Evolutionary conservation across 2,113 vertebrate genomes (phyloP).

Genomic region (Trogon melanurus): DNA sequence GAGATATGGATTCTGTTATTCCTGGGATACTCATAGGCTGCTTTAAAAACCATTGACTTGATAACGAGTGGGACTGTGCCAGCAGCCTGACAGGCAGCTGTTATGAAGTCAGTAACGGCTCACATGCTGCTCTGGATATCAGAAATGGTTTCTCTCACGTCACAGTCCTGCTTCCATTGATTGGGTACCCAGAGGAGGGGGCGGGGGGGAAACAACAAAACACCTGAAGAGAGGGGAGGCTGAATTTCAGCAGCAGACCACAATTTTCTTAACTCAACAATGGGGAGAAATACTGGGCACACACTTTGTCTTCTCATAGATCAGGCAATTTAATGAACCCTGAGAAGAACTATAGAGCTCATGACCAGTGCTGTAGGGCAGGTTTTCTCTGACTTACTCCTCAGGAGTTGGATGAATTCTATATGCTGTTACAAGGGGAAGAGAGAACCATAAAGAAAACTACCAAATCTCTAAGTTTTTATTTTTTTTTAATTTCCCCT

Average conservation of each 20-base stretch:
- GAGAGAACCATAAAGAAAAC: neutral
- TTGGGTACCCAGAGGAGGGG: neutral
- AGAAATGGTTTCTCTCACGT: neutral
- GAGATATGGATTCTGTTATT: neutral
- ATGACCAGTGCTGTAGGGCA: neutral
- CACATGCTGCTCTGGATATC: neutral
- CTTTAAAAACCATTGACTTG: neutral
- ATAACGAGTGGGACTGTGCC: rapidly evolving
- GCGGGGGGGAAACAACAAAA: too few relatives aligned
- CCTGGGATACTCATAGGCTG: neutral
- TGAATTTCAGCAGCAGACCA: neutral
- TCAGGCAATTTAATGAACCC: neutral
- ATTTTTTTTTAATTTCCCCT: neutral
- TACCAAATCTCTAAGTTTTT: neutral
- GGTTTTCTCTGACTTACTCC: neutral
- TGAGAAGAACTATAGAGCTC: neutral
- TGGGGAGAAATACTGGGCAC: neutral
- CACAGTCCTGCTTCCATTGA: neutral
- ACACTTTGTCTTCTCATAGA: neutral
- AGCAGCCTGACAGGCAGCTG: neutral
- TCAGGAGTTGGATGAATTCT: neutral
- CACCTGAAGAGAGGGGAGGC: neutral
- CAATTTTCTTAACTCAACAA: neutral
- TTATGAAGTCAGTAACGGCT: neutral
- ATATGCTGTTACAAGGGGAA: neutral